Percentiles rank a stretch among this genome's conserved stretches.
Evolutionary conservation across 1,140 invertebrate genomes (phyloP).

Genomic region (Sinella curviseta): DNA sequence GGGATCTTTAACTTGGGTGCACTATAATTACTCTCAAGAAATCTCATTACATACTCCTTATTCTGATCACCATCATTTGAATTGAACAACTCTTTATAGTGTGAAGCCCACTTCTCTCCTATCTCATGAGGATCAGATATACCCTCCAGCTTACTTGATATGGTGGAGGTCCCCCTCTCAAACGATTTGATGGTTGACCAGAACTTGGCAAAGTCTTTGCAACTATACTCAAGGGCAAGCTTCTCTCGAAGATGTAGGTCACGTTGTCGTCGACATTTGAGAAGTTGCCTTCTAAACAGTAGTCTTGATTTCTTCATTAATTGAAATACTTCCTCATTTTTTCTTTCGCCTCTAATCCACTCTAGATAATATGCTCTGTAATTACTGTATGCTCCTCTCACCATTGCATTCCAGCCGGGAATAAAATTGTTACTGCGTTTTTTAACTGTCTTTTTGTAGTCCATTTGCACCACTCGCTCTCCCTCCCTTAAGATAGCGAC

Average conservation of each 20-base stretch:
- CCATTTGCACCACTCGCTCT: no score
- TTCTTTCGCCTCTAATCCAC: no score
- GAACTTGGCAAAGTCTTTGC: background rate
- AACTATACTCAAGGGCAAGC: background rate
- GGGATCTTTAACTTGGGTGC: background rate
- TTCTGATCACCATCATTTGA: background rate
- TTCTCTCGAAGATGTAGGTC: background rate
- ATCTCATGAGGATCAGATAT: no score
- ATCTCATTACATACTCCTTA: background rate
- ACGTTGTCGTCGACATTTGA: background rate
- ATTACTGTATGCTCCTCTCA: no score
- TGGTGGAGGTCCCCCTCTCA: no score
- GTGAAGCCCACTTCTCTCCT: background rate
- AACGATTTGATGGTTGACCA: background rate
- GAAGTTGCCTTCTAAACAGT: background rate
- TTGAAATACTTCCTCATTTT: no score
- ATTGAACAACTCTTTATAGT: background rate
- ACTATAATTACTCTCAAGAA: background rate
- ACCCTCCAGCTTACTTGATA: background rate
- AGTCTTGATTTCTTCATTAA: no score
- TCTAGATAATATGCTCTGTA: no score
- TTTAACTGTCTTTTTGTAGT: no score
- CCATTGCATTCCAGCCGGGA: no score
- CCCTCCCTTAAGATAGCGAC: no score
- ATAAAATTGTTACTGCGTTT: no score